Conservation (phyloP, 2,888 invertebrate genomes). For the Drosophila subsilvestris region DNA sequence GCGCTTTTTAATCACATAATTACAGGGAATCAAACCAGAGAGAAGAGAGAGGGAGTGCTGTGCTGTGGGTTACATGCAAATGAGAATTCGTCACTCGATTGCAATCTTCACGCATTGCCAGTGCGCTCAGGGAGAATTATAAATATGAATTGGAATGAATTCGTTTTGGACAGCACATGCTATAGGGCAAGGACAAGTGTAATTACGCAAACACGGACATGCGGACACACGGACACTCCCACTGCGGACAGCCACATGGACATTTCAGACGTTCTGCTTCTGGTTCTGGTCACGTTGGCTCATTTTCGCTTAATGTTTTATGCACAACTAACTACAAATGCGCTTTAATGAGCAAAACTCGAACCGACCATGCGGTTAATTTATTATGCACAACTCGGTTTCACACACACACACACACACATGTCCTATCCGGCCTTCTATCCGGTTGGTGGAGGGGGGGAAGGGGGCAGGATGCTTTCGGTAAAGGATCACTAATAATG, state of each 20-base stretch:
- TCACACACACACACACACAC: slow-evolving; percentile 39
- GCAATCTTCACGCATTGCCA: slow-evolving; percentile 16
- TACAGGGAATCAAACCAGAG: slow-evolving; percentile 27
- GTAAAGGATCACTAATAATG: slow-evolving; percentile 63
- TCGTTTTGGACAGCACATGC: slow-evolving; percentile 15
- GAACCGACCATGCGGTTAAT: slow-evolving; percentile 70
- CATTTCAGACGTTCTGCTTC: slow-evolving; percentile 13
- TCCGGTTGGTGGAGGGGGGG: background rate
- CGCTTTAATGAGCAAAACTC: slow-evolving; percentile 71
- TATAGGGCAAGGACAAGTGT: slow-evolving; percentile 13
- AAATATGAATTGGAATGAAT: slow-evolving; percentile 45
- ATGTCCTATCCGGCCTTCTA: background rate
- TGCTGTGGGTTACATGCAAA: slow-evolving; percentile 9
- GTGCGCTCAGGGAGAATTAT: background rate
- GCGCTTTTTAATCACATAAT: slow-evolving; percentile 47
- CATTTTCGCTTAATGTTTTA: slow-evolving; percentile 77
- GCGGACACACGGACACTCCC: background rate
- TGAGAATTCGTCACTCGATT: slow-evolving; percentile 7
- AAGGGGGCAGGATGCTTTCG: background rate
- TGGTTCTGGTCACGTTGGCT: slow-evolving; percentile 64
- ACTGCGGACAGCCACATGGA: background rate
- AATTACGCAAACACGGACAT: slow-evolving; percentile 28
- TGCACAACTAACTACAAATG: slow-evolving; percentile 80
- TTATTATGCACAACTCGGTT: slow-evolving; percentile 73
- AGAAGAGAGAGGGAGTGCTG: background rate